Evolutionary conservation across 2,888 invertebrate genomes (phyloP).

Genomic region (Linyphia triangularis): DNA sequence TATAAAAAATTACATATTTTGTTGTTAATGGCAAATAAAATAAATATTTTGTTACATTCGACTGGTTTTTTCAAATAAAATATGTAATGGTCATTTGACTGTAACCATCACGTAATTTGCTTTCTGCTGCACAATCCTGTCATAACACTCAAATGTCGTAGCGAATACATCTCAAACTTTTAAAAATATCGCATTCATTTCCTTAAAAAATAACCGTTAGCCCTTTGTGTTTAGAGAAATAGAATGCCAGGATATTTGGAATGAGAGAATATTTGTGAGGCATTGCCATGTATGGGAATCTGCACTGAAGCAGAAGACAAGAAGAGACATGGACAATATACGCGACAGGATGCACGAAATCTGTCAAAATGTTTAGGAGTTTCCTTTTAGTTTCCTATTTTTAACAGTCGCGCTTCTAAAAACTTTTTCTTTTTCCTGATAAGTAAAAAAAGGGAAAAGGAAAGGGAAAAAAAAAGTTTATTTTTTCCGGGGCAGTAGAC

Average conservation of each 20-base stretch:
- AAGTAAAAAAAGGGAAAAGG: constrained; percentile 6
- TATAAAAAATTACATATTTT: no score
- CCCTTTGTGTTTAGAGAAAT: constrained; percentile 11
- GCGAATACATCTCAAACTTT: background rate
- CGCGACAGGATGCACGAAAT: constrained; percentile 55
- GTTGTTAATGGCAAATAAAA: no score
- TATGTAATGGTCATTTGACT: no score
- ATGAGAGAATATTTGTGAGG: background rate
- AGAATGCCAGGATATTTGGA: background rate
- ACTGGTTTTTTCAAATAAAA: no score
- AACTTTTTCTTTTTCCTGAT: constrained; percentile 25
- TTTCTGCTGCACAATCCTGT: no score
- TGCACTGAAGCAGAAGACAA: constrained; percentile 30
- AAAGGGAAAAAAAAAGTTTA: background rate
- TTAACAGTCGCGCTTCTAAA: constrained; percentile 42
- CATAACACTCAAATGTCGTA: no score
- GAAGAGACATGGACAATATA: constrained; percentile 54
- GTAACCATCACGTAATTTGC: no score
- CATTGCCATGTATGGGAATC: constrained; percentile 2
- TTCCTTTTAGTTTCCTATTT: constrained; percentile 20
- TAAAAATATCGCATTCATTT: constrained; percentile 2
- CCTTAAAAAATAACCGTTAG: constrained; percentile 11
- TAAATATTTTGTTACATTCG: no score
- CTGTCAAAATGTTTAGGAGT: constrained; percentile 55
- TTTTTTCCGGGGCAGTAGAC: constrained; percentile 10